These are phyloP conservation scores for Rhinogobius similis DNA, from an alignment of 2,113 vertebrate genomes.

Conservation along the genomic window DNA sequence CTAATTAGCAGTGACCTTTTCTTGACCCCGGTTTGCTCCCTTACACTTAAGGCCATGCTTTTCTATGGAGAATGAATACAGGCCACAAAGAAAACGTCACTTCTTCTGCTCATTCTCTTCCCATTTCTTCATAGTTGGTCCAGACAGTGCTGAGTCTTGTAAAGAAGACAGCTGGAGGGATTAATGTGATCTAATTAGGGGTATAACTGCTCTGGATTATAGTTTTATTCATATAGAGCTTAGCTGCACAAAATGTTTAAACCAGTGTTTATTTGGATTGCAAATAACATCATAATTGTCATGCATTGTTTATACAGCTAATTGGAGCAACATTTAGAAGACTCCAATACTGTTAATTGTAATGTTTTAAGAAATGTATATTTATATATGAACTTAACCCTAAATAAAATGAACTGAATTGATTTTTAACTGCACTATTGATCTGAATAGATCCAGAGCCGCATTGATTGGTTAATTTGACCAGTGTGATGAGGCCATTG, in stretches of 20 bases:
- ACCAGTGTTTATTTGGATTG: slow-evolving; percentile 37
- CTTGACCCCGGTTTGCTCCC: slow-evolving; percentile 18
- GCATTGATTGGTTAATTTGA: slow-evolving; percentile 50
- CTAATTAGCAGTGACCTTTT: slow-evolving; percentile 41
- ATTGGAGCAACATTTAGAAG: slow-evolving; percentile 42
- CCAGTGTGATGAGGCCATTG: slow-evolving; percentile 26
- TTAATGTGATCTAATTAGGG: slow-evolving; percentile 64
- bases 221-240: slow-evolving; percentile 57
- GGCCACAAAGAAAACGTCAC: slow-evolving; percentile 38
- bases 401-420: not conserved
- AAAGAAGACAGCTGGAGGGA: slow-evolving; percentile 55
- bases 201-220: slow-evolving; percentile 61
- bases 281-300: slow-evolving; percentile 36
- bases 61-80: not conserved
- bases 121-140: slow-evolving; percentile 37
- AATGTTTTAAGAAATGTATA: not conserved
- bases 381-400: not conserved
- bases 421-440: slow-evolving; percentile 29
- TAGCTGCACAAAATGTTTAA: slow-evolving; percentile 47
- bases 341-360: too few species aligned
- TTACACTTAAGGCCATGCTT: slow-evolving; percentile 5
- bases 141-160: slow-evolving; percentile 44
- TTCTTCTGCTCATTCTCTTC: slow-evolving; percentile 32
- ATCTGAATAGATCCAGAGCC: slow-evolving; percentile 22
- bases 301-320: slow-evolving; percentile 36